A percentile compares a stretch with the other conserved stretches of the same genome.
These are phyloP conservation scores for Vultur gryphus DNA, from an alignment of 2,797 vertebrate species.

Conservation along the genomic window DNA sequence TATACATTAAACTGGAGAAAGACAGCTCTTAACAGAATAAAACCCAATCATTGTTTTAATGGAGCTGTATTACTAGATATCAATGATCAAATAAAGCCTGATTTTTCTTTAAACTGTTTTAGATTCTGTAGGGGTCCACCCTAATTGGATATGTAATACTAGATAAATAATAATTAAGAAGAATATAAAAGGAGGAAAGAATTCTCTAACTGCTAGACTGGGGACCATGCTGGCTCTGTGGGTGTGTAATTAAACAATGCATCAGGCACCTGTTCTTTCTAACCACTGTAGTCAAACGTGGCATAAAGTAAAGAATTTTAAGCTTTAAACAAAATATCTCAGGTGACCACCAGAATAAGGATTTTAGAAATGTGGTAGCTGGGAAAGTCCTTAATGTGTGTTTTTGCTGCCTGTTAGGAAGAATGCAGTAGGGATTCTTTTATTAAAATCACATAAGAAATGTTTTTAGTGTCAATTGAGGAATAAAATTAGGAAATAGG, in stretches of 20 bases:
- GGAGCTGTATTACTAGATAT: neutral
- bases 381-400: neutral
- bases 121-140: neutral
- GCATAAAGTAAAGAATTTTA: neutral
- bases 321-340: neutral
- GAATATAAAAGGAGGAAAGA: neutral
- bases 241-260: neutral
- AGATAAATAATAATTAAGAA: constrained; percentile 16
- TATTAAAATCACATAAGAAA: neutral
- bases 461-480: neutral
- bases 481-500: neutral
- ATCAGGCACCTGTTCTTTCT: neutral
- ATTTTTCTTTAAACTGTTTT: neutral
- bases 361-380: neutral
- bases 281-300: neutral
- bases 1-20: neutral
- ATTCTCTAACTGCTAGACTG: neutral
- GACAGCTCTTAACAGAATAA: neutral
- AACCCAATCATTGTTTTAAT: neutral
- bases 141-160: neutral
- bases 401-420: neutral
- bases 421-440: neutral
- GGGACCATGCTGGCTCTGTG: neutral
- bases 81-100: neutral
- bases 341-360: neutral